phyloP scores from a whole-genome alignment of 2,113 vertebrate species.

The Oenanthe melanoleuca region DNA sequence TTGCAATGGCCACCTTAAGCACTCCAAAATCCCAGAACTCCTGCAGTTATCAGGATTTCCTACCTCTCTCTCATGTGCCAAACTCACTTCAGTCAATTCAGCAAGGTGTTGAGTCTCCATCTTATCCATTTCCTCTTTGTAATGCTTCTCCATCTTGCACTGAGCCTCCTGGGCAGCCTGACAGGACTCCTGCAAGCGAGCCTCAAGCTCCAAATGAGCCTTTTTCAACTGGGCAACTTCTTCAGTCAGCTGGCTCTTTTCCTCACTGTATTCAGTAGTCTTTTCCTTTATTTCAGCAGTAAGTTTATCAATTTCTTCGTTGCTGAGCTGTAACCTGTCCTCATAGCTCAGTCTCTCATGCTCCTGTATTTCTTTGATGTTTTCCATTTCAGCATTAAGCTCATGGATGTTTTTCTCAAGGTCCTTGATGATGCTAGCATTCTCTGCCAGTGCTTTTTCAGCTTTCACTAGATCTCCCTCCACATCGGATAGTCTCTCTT shows the following conservation, averaged over 20 bases:
- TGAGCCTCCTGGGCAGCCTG: slow-evolving; percentile 52
- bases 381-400: slow-evolving; percentile 70
- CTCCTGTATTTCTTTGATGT: slow-evolving; percentile 70
- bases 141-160: slow-evolving; percentile 18
- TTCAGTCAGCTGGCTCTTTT: slow-evolving; percentile 53
- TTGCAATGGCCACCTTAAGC: neutral
- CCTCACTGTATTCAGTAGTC: slow-evolving; percentile 70
- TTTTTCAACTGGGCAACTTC: slow-evolving; percentile 61
- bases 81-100: slow-evolving; percentile 62
- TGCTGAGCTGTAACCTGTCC: slow-evolving; percentile 74
- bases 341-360: slow-evolving; percentile 78
- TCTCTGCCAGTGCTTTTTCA: slow-evolving; percentile 57
- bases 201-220: slow-evolving; percentile 53
- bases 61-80: slow-evolving; percentile 5
- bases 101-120: slow-evolving; percentile 64
- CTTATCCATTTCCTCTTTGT: slow-evolving; percentile 60
- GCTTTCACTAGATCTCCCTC: slow-evolving; percentile 56
- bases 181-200: slow-evolving; percentile 58
- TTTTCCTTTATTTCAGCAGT: slow-evolving; percentile 71
- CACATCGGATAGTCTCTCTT: slow-evolving; percentile 63
- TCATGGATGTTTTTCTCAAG: slow-evolving; percentile 68
- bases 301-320: slow-evolving; percentile 71
- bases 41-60: neutral
- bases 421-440: slow-evolving; percentile 9
- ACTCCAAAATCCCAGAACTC: neutral